Evolutionary conservation across 2,797 vertebrate species (phyloP).

Genomic region (Gila robusta): DNA sequence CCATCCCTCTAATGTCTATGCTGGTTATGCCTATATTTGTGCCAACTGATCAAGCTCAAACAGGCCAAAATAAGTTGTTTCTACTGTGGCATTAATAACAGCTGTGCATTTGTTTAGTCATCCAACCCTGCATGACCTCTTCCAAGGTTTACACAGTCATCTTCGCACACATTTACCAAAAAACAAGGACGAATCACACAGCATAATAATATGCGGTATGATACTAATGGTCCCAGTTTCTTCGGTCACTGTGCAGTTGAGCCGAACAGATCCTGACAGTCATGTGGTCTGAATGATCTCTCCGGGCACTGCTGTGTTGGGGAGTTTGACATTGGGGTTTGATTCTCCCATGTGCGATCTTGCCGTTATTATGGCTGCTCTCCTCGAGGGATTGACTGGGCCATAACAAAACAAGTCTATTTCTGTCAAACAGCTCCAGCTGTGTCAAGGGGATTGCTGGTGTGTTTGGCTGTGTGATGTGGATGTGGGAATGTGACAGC

Average conservation of each 20-base stretch:
- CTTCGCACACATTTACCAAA: not conserved
- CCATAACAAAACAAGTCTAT: slow-evolving; percentile 40
- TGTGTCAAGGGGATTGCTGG: slow-evolving; percentile 9
- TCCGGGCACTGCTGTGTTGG: slow-evolving; percentile 16
- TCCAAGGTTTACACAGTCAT: slow-evolving; percentile 25
- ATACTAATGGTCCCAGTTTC: not conserved
- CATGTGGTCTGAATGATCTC: slow-evolving; percentile 20
- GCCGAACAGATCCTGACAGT: slow-evolving; percentile 8
- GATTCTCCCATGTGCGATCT: slow-evolving; percentile 6
- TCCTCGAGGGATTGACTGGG: slow-evolving; percentile 39
- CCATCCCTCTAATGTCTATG: not conserved
- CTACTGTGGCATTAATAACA: slow-evolving; percentile 16
- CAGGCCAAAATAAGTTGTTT: slow-evolving; percentile 17
- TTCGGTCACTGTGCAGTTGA: not conserved
- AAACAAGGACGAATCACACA: not conserved
- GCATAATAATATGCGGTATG: not conserved
- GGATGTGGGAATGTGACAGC: slow-evolving; percentile 3
- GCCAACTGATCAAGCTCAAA: not conserved
- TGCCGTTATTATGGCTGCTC: slow-evolving; percentile 31
- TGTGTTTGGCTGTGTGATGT: not conserved
- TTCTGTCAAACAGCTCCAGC: slow-evolving; percentile 41
- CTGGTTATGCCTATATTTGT: not conserved
- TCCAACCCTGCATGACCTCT: slow-evolving; percentile 52
- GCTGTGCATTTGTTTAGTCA: slow-evolving; percentile 41
- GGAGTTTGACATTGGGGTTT: slow-evolving; percentile 40